Evolutionary conservation across 2,888 invertebrate genomes (phyloP).

Genomic region (Zelleria hepariella): DNA sequence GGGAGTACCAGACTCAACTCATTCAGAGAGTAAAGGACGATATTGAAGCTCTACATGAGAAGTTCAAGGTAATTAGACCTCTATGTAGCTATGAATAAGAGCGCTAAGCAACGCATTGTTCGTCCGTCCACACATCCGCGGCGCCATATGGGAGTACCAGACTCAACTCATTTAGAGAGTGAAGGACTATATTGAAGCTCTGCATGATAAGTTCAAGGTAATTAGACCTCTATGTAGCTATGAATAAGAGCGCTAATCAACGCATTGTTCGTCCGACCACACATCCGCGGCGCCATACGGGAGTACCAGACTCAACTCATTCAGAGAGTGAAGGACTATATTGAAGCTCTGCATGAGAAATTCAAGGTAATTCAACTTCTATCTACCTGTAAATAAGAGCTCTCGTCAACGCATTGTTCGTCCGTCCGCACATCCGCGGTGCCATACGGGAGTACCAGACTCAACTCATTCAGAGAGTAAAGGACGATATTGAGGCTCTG

Average conservation of each 20-base stretch:
- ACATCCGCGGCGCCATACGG: slow-evolving; percentile 97
- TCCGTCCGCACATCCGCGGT: no score
- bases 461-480: slow-evolving; percentile 97
- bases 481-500: slow-evolving; percentile 95
- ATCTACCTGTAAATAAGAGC: no score
- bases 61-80: slow-evolving; percentile 83
- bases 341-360: slow-evolving; percentile 75
- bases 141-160: slow-evolving; percentile 99
- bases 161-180: slow-evolving; percentile 98
- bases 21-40: slow-evolving; percentile 99
- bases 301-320: slow-evolving; percentile 99
- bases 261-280: no score
- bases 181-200: slow-evolving; percentile 97
- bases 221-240: neutral
- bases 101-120: no score
- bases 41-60: slow-evolving; percentile 97
- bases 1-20: slow-evolving; percentile 98
- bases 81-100: no score
- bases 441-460: slow-evolving; percentile 99
- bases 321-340: slow-evolving; percentile 98
- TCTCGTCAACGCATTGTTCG: no score
- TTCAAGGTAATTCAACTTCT: neutral
- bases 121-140: no score
- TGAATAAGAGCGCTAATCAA: no score
- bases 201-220: slow-evolving; percentile 98